Evolutionary conservation across 2,113 vertebrate genomes (phyloP).

Genomic region (Phyllostomus hastatus): DNA sequence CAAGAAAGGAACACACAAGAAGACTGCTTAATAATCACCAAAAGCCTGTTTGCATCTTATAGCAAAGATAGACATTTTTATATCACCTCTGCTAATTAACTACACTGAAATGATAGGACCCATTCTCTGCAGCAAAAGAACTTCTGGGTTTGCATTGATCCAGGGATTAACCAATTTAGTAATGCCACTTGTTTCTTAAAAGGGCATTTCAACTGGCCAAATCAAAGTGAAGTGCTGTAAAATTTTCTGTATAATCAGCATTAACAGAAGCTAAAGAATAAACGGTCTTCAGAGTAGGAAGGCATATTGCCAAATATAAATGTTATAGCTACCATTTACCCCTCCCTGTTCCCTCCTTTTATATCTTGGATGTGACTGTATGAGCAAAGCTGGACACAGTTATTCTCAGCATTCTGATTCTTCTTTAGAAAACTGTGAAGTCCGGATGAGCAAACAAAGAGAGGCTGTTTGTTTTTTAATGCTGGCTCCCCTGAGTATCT

Average conservation of each 20-base stretch:
- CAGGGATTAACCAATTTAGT: slow-evolving; percentile 25
- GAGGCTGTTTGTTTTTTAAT: slow-evolving; percentile 9
- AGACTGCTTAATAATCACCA: slow-evolving; percentile 40
- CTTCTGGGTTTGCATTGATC: slow-evolving; percentile 18
- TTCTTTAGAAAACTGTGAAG: not conserved
- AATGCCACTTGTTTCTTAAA: slow-evolving; percentile 38
- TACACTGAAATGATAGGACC: not conserved
- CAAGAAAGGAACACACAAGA: slow-evolving; percentile 16
- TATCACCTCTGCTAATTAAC: slow-evolving; percentile 12
- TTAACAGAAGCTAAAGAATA: slow-evolving; percentile 23
- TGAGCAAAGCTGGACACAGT: not conserved
- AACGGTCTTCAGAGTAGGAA: not conserved
- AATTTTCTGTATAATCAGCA: slow-evolving; percentile 46
- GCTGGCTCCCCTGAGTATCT: not conserved
- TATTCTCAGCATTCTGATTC: not conserved
- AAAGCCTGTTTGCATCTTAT: not conserved
- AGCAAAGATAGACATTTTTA: slow-evolving; percentile 4
- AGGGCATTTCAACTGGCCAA: slow-evolving; percentile 40
- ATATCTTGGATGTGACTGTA: not conserved
- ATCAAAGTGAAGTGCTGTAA: slow-evolving; percentile 40
- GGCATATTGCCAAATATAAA: not conserved
- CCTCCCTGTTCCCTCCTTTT: not conserved
- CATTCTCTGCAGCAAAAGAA: not conserved
- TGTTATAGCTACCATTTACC: not conserved
- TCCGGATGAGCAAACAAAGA: not conserved